phyloP scores from a whole-genome alignment of 2,113 vertebrate species.

The Enhydra lutris region DNA sequence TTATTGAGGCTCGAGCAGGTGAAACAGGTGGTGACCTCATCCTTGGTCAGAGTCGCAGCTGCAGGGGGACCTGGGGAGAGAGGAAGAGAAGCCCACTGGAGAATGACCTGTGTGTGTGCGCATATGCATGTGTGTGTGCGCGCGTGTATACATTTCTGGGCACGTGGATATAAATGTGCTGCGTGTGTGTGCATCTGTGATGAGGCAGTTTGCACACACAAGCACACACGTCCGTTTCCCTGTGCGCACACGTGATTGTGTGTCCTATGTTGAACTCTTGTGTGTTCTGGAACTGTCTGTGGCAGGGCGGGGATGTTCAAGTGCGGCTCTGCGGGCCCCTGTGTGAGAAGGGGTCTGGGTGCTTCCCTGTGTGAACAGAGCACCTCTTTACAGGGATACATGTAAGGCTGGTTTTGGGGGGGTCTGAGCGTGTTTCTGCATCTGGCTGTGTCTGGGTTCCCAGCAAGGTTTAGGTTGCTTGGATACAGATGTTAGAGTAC shows the following conservation, averaged over 20 bases:
- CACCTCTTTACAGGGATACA: not conserved
- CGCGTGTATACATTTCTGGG: not conserved
- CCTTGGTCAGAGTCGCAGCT: not conserved
- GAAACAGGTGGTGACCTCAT: not conserved
- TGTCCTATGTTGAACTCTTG: not conserved
- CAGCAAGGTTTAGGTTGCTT: not conserved
- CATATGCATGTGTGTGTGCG: not conserved
- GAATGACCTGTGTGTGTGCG: not conserved
- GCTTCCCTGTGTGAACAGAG: not conserved
- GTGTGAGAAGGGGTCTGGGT: not conserved
- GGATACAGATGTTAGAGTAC: accelerated
- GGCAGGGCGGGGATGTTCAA: not conserved
- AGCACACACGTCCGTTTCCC: not conserved
- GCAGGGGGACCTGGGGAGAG: not conserved
- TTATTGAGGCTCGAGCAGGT: not conserved
- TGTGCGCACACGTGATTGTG: not conserved
- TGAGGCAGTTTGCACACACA: not conserved
- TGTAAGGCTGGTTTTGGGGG: not conserved
- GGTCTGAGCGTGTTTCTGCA: not conserved
- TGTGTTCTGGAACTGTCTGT: not conserved
- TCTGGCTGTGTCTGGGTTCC: not conserved
- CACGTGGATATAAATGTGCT: not conserved
- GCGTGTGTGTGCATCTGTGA: not conserved
- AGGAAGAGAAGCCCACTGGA: not conserved
- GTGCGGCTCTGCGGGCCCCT: not conserved